Evolutionary conservation across 2,888 invertebrate genomes (phyloP).

Genomic region (Urechis unicinctus): DNA sequence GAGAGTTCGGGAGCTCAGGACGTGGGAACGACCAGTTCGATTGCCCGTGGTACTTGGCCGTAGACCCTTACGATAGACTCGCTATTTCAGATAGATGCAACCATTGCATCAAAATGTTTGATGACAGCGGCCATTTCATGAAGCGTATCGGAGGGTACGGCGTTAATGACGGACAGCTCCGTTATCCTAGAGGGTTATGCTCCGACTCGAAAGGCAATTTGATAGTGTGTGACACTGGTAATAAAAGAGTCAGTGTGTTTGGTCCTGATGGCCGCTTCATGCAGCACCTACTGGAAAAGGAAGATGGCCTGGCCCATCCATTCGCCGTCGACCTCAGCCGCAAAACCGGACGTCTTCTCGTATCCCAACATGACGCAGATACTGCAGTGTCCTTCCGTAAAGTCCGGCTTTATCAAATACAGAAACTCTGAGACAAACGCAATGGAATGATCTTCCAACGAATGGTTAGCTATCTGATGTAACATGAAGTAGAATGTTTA

Average conservation of each 20-base stretch:
- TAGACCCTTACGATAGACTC: slow-evolving; percentile 14
- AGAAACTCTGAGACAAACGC: background rate
- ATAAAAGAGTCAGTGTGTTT: slow-evolving; percentile 10
- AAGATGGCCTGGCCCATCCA: slow-evolving; percentile 7
- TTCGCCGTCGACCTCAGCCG: slow-evolving; percentile 3
- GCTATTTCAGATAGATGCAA: slow-evolving; percentile 13
- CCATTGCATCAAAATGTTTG: slow-evolving; percentile 14
- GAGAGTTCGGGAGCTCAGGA: background rate
- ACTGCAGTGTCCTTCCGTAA: background rate
- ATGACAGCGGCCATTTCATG: slow-evolving; percentile 10
- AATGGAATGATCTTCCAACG: background rate
- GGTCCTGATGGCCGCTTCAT: slow-evolving; percentile 11
- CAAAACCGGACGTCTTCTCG: background rate
- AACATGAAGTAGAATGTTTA: no score
- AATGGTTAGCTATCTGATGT: no score
- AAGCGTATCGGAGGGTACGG: slow-evolving; percentile 3
- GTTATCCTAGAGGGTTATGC: slow-evolving; percentile 8
- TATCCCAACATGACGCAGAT: background rate
- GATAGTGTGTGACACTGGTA: slow-evolving; percentile 14
- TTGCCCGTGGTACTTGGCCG: slow-evolving; percentile 11
- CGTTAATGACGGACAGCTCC: background rate
- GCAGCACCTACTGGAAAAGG: slow-evolving; percentile 6
- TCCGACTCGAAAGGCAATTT: slow-evolving; percentile 13
- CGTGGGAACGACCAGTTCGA: slow-evolving; percentile 3
- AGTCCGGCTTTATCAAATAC: background rate